phyloP scores from a whole-genome alignment of 2,888 invertebrate genomes.

The Elaeidobius kamerunicus region DNA sequence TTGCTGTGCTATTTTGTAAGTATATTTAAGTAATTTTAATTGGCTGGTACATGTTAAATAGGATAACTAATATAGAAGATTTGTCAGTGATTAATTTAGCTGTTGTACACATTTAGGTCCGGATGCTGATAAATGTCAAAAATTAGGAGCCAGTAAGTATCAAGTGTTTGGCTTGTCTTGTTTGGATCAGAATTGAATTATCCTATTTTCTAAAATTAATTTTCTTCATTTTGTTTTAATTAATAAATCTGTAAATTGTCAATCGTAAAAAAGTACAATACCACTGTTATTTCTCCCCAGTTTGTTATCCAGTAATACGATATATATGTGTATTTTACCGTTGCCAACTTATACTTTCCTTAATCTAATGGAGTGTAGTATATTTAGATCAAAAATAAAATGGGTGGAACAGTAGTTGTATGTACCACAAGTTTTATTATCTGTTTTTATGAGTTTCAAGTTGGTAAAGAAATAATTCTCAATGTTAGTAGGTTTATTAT shows the following conservation, averaged over 20 bases:
- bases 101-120: conserved; percentile 51
- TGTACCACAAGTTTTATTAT: too few species aligned
- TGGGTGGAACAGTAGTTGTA: too few species aligned
- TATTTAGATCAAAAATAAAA: too few species aligned
- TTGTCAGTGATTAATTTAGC: background rate
- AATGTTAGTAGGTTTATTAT: too few species aligned
- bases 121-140: conserved; percentile 57
- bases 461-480: too few species aligned
- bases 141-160: conserved; percentile 60
- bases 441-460: too few species aligned
- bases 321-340: too few species aligned
- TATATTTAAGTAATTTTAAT: conserved; percentile 44
- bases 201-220: background rate
- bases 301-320: too few species aligned
- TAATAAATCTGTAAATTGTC: background rate
- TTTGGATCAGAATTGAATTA: background rate
- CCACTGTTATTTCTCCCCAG: too few species aligned
- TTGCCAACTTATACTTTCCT: too few species aligned
- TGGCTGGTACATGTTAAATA: background rate
- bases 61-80: conserved; percentile 7
- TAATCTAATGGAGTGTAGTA: too few species aligned
- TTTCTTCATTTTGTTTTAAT: background rate
- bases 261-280: too few species aligned
- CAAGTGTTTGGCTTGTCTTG: conserved; percentile 14
- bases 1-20: conserved; percentile 94